Conservation (phyloP, 2,888 invertebrate species). For the Diploptera punctata region DNA sequence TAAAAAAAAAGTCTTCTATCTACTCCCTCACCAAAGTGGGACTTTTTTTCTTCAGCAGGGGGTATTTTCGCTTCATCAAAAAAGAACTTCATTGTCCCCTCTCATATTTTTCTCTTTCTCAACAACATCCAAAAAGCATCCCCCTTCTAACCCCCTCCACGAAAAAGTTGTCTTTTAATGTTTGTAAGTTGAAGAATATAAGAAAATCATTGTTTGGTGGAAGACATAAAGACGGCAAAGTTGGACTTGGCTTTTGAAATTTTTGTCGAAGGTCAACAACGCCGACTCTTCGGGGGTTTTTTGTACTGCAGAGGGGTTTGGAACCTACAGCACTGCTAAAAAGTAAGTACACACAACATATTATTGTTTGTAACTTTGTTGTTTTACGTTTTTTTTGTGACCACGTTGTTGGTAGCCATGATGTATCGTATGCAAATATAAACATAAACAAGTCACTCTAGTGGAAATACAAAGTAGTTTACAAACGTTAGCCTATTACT, state of each 20-base stretch:
- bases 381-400: no score
- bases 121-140: no score
- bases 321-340: background rate
- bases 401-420: no score
- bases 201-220: background rate
- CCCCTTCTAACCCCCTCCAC: no score
- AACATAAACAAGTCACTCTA: no score
- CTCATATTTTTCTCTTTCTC: constrained; percentile 2
- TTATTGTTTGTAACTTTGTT: no score
- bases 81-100: background rate
- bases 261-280: constrained; percentile 35
- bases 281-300: constrained; percentile 3
- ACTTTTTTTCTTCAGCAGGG: constrained; percentile 29
- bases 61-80: constrained; percentile 19
- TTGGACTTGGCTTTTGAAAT: constrained; percentile 26
- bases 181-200: constrained; percentile 26
- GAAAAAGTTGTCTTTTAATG: constrained; percentile 27
- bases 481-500: no score
- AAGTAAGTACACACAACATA: constrained; percentile 8
- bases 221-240: background rate
- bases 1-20: background rate
- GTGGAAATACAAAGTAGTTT: no score
- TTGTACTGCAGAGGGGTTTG: background rate
- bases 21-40: background rate
- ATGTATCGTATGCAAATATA: no score